A percentile compares a stretch with the other conserved stretches of the same genome.
phyloP scores from a whole-genome alignment of 2,113 vertebrate genomes.

The Arvicanthis niloticus region DNA sequence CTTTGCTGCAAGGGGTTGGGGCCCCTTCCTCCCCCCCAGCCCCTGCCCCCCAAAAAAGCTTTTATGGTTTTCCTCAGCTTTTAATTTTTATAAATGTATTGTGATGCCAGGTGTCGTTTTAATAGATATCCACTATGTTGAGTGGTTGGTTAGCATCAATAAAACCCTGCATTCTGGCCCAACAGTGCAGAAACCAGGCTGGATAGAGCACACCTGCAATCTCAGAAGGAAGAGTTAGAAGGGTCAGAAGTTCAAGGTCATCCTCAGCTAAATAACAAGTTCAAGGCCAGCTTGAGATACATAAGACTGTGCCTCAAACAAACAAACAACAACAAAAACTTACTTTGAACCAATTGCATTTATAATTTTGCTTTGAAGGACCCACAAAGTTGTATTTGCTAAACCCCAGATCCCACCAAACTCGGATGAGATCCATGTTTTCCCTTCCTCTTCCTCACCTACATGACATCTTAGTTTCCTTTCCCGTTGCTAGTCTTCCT shows the following conservation, averaged over 20 bases:
- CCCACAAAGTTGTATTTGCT: neutral
- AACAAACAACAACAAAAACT: neutral
- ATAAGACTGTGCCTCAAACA: neutral
- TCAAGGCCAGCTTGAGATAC: neutral
- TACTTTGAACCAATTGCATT: slow-evolving; percentile 52
- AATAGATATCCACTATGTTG: slow-evolving; percentile 16
- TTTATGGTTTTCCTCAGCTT: slow-evolving; percentile 23
- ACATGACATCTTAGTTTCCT: neutral
- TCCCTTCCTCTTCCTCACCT: neutral
- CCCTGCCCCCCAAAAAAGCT: neutral
- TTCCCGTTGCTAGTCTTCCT: neutral
- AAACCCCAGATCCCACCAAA: neutral
- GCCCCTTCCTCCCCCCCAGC: neutral
- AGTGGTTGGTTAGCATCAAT: neutral
- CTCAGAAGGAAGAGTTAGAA: neutral
- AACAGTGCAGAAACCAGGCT: neutral
- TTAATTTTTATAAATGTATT: slow-evolving; percentile 53
- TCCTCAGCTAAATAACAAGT: neutral
- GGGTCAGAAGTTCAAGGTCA: neutral
- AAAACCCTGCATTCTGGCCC: neutral
- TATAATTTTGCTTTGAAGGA: slow-evolving; percentile 38
- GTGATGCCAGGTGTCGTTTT: slow-evolving; percentile 19
- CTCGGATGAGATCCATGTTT: neutral
- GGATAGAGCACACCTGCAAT: neutral
- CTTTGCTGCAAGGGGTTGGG: neutral